Evolutionary conservation across 2,888 invertebrate genomes (phyloP).

Genomic region (Pammene fasciana): DNA sequence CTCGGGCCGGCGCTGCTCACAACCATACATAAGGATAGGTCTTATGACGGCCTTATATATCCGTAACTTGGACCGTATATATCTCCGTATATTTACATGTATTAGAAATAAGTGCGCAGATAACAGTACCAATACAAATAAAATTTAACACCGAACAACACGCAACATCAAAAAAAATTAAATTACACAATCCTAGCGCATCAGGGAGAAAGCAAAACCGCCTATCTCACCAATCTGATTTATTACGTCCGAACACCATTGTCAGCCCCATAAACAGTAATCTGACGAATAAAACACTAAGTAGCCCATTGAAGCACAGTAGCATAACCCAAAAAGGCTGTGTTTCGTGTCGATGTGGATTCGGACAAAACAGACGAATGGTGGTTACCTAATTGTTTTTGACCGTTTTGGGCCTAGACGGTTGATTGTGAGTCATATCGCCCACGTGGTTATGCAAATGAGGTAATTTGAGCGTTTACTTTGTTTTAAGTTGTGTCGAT

Average conservation of each 20-base stretch:
- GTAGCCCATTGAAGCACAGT: slow-evolving; percentile 59
- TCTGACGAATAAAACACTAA: slow-evolving; percentile 47
- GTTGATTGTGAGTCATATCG: slow-evolving; percentile 23
- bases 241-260: slow-evolving; percentile 40
- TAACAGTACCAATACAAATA: no score
- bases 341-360: slow-evolving; percentile 55
- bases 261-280: slow-evolving; percentile 39
- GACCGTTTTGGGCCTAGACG: slow-evolving; percentile 47
- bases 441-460: slow-evolving; percentile 24
- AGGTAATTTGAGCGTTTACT: slow-evolving; percentile 16
- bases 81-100: no score
- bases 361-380: slow-evolving; percentile 59
- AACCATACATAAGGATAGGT: no score
- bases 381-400: slow-evolving; percentile 47
- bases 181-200: slow-evolving; percentile 33
- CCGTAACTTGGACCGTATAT: no score
- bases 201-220: slow-evolving; percentile 38
- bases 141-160: neutral
- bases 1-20: no score
- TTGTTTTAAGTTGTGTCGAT: slow-evolving; percentile 9
- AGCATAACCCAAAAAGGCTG: slow-evolving; percentile 56
- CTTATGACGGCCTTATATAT: no score
- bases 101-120: no score
- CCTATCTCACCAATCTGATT: slow-evolving; percentile 40
- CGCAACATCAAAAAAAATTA: neutral